A percentile compares a stretch with the other conserved stretches of the same genome.
Evolutionary conservation across 2,888 invertebrate genomes (phyloP).

Genomic region (Gandaritis pyraliata): DNA sequence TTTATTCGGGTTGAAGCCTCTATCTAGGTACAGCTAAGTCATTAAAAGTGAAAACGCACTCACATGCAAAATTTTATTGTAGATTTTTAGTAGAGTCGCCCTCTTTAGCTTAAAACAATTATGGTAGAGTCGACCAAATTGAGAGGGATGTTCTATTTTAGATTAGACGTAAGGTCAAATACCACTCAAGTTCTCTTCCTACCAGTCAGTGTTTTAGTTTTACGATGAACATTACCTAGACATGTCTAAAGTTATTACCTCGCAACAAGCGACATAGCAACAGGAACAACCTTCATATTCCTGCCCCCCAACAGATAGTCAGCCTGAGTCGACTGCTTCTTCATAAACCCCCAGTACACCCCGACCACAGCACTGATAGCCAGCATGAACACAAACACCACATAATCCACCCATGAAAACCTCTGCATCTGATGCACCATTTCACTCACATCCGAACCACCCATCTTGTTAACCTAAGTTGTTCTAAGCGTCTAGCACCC

Average conservation of each 20-base stretch:
- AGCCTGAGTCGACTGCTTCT: conserved; percentile 85
- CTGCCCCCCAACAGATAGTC: conserved; percentile 93
- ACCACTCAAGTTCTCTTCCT: too few species aligned
- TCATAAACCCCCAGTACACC: conserved; percentile 91
- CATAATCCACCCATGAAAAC: conserved; percentile 90
- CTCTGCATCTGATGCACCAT: conserved; percentile 83
- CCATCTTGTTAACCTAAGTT: conserved; percentile 51
- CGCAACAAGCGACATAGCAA: conserved; percentile 93
- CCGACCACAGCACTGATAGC: conserved; percentile 91
- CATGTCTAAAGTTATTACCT: conserved; percentile 78
- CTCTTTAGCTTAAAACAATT: too few species aligned
- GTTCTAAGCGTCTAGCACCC: conserved; percentile 49
- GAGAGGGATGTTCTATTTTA: too few species aligned
- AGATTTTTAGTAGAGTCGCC: too few species aligned
- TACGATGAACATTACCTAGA: too few species aligned
- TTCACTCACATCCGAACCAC: conserved; percentile 71
- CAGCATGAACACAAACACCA: conserved; percentile 91
- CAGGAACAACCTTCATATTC: conserved; percentile 92
- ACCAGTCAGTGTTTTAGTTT: too few species aligned
- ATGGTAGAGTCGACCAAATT: too few species aligned
- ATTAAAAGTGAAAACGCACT: too few species aligned
- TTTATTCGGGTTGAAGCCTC: too few species aligned
- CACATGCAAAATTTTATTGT: too few species aligned
- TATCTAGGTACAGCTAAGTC: too few species aligned
- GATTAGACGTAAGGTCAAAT: too few species aligned